Base-by-base conservation (phyloP, 2,113 vertebrate species). In the Prietella phreatophila region DNA sequence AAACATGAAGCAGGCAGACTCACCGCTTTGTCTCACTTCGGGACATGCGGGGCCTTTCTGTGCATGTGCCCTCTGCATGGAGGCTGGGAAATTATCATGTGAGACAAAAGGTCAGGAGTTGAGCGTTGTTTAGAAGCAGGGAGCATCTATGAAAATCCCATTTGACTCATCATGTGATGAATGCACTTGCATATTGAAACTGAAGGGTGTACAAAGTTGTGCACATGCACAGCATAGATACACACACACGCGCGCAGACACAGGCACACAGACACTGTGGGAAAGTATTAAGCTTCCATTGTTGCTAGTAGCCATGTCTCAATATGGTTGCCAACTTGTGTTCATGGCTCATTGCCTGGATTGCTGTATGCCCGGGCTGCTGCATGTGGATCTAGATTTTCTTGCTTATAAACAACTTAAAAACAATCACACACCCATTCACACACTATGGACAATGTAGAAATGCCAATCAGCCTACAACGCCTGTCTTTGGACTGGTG, bases 81-180 rank as follows among this genome's bases (percentile, higher is more conserved):
- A 84, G 85, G 87, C 80, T 86, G 73, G 76, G 71, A 75, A 88
- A 86, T 90, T 65, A 85, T 86, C 81, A 90, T 83, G 47, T 36
- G 71, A 82, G 84, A 82, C 75, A 53, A 82, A 83, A 88, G 89
- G 85, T 90, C 85, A 89, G 47, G 65, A 90, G 89, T 90, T 85
- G 82, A 89, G 82, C 61, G 67, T 84, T 87, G 87, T 87, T 87
- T 87, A 86, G 87, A 56, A 85, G 61, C 80, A 85, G 50, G 6
- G 58, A 85, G 85, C 83, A 61, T 83, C 81, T 87, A 83, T 87
- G 86, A 83, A 83, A 75, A 87, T 87, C 86, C 22, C 67, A 83
- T 83, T 87, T 83, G 80, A 75, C 86, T 63, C 50, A 33, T 82
- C 79, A 87, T 87, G 86, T 87, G 86, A 83, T 75, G 65, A 87